Conservation (phyloP, 2,113 vertebrate genomes). For the Ginglymostoma cirratum region DNA sequence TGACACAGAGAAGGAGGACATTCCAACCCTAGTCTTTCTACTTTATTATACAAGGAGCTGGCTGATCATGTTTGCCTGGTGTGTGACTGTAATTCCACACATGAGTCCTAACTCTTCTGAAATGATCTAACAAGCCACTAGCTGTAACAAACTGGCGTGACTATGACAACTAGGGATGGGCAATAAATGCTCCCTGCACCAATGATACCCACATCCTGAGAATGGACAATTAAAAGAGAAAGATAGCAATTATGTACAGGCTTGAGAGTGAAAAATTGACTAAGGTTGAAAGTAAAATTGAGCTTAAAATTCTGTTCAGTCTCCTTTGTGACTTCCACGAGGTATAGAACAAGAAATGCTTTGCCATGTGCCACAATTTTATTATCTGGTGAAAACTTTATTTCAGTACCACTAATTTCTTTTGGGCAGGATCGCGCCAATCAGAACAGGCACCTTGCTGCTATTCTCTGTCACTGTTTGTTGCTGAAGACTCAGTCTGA, state of each 20-base stretch:
- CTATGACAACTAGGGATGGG: neutral
- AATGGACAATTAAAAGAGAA: neutral
- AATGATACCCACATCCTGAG: neutral
- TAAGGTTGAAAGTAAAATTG: neutral
- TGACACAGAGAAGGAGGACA: no score
- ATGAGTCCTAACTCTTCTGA: neutral
- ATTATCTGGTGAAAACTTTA: neutral
- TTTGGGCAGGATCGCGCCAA: constrained; percentile 76
- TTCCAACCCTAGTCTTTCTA: neutral
- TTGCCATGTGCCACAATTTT: neutral
- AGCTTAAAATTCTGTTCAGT: neutral
- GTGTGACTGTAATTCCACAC: neutral
- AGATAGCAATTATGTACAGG: neutral
- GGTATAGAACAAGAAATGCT: neutral
- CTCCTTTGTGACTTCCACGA: neutral
- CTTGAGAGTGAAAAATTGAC: neutral
- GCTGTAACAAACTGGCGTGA: neutral
- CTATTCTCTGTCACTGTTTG: constrained; percentile 86
- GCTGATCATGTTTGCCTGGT: neutral
- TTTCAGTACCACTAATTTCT: constrained; percentile 48
- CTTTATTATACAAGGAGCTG: neutral
- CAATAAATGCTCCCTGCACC: neutral
- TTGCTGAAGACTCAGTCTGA: constrained; percentile 79
- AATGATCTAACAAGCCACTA: no score
- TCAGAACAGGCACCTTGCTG: constrained; percentile 79